Evolutionary conservation across 2,888 invertebrate species (phyloP), one percentile per base, ranked within the genome.

Genomic region (Automeris io): DNA sequence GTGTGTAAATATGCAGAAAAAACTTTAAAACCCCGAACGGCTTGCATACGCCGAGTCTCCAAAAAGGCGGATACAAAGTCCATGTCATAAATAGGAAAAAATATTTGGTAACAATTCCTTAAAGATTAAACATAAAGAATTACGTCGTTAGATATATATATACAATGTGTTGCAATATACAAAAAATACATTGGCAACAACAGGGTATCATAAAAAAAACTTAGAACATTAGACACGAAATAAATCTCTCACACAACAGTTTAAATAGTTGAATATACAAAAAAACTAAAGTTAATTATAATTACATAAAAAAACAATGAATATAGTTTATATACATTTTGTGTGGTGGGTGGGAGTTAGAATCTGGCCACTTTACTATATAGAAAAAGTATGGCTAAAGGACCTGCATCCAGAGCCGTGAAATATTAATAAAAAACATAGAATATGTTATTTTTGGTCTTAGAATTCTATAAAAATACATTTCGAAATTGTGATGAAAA

Each of bases 21-120:
- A 6, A 9, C 2, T 13, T 13, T 6, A n/a, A 26, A 26, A 26
- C 19, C 16, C 6, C 12, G 5, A 31, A 11, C n/a, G 16, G 11
- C 31, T 11, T 18, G 8, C 18, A 32, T 2, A 11, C 8, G 18
- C 23, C 22, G 12, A 12, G 37, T 18, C 37, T 37, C 37, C 37
- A 32, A 37, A 32, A 37, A 22, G 18, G 18, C 18, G 31, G 18
- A 32, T 33, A 33, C 34, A 34, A 22, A 35, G 16, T 29, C 16
- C 29, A 29, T 29, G 26, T 26, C 26, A 33, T 33, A 24, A 83
- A 82, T 83, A 83, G 66, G 78, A 78, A 64, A 60, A 68, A 76
- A 85, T 86, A 85, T 86, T 86, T 86, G 86, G 86, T 86, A 86
- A 86, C 86, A 81, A 83, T 76, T 79, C 74, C 81, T 81, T 62